Percentiles rank a stretch among this genome's conserved stretches.
phyloP scores from a whole-genome alignment of 2,888 invertebrate species.

The Conomelus anceps region DNA sequence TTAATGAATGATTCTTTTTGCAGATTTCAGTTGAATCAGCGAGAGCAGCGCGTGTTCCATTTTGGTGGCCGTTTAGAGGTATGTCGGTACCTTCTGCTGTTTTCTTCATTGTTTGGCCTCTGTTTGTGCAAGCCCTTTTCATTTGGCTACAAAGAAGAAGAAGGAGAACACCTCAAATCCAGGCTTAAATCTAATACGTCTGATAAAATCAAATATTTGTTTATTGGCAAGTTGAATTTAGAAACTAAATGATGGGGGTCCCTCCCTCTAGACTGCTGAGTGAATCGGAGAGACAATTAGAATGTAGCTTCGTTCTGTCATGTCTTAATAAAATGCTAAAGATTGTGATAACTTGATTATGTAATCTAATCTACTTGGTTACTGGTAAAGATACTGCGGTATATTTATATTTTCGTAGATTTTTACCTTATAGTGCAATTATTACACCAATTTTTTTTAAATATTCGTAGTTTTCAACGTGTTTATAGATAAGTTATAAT shows the following conservation, averaged over 20 bases:
- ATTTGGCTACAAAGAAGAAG: neutral
- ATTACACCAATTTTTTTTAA: neutral
- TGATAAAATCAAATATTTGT: neutral
- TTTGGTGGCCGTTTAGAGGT: neutral
- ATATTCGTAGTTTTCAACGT: neutral
- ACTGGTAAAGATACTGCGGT: neutral
- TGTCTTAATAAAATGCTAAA: neutral
- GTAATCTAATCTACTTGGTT: neutral
- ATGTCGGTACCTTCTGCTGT: neutral
- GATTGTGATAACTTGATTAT: neutral
- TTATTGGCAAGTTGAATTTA: neutral
- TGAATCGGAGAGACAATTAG: neutral
- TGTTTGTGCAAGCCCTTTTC: neutral
- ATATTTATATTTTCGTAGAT: neutral
- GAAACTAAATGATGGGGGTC: neutral
- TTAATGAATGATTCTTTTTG: neutral
- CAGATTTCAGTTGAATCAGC: neutral
- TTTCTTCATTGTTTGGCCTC: slow-evolving; percentile 2
- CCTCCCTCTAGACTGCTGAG: neutral
- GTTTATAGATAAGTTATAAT: neutral
- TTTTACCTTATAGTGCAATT: neutral
- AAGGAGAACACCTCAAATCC: neutral
- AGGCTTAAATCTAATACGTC: neutral
- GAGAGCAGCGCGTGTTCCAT: neutral
- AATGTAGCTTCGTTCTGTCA: neutral